Conservation (phyloP, 2,113 vertebrate genomes). For the Suncus etruscus region DNA sequence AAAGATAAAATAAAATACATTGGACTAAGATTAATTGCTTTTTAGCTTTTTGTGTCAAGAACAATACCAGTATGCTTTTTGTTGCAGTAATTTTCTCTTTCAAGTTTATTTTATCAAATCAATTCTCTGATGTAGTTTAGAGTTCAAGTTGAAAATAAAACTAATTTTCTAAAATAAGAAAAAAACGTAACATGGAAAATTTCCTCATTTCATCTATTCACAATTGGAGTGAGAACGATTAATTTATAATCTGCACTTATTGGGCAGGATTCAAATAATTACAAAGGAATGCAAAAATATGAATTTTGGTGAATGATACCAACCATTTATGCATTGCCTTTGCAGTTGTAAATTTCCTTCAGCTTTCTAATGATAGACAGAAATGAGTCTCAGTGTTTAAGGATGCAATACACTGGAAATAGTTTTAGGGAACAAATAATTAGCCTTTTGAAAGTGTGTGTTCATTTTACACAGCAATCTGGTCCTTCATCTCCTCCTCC, state of each 20-base stretch:
- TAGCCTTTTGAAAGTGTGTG: conserved; percentile 84
- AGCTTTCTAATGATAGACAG: conserved; percentile 79
- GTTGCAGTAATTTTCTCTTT: conserved; percentile 58
- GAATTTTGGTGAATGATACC: conserved; percentile 9
- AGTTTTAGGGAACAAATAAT: conserved; percentile 86
- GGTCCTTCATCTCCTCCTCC: conserved; percentile 85
- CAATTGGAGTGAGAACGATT: conserved; percentile 7
- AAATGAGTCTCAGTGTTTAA: conserved; percentile 81
- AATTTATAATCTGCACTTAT: conserved; percentile 20
- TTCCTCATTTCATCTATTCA: conserved; percentile 49
- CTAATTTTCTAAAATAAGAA: conserved; percentile 8
- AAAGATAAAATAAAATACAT: not conserved
- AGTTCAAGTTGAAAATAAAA: conserved; percentile 21
- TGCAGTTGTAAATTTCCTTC: conserved; percentile 76
- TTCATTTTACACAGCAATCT: conserved; percentile 84
- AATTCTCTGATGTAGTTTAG: conserved; percentile 61
- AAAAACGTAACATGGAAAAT: not conserved
- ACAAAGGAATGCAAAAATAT: conserved; percentile 42
- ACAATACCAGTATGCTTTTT: conserved; percentile 29
- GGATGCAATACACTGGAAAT: conserved; percentile 76
- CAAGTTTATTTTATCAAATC: conserved; percentile 45
- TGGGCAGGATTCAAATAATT: conserved; percentile 60
- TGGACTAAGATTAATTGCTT: conserved; percentile 45
- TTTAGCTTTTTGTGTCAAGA: conserved; percentile 65
- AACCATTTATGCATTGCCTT: conserved; percentile 72